Percentiles rank a stretch among this genome's conserved stretches.
These are phyloP conservation scores for Momotus momota DNA, from an alignment of 2,797 vertebrate genomes.

Conservation along the genomic window DNA sequence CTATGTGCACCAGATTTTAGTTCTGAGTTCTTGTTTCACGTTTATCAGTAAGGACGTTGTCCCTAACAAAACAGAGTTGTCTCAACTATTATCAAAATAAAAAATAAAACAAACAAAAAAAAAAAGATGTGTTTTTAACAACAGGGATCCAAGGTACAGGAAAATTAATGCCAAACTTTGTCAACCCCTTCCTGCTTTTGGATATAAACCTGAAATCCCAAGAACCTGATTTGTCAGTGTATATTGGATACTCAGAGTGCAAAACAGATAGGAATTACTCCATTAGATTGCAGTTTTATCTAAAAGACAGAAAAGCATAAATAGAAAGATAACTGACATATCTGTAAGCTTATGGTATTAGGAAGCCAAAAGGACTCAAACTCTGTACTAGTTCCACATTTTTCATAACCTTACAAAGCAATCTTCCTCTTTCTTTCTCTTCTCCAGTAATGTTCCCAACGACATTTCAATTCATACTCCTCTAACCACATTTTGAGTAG, in stretches of 20 bases:
- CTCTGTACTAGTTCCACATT: neutral
- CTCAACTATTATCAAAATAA: neutral
- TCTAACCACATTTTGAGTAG: neutral
- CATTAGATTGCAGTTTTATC: neutral
- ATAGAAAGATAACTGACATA: neutral
- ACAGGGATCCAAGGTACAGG: neutral
- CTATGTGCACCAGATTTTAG: neutral
- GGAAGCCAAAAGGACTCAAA: neutral
- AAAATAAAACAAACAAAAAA: too few species aligned
- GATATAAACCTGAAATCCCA: neutral
- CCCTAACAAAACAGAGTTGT: neutral
- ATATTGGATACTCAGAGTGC: neutral
- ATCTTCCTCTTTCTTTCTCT: neutral
- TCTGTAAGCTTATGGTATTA: neutral
- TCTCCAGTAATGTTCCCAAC: neutral
- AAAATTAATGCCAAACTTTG: neutral
- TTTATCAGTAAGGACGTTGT: neutral
- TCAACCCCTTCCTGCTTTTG: neutral
- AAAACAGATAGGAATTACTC: neutral
- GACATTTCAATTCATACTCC: neutral
- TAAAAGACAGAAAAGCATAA: neutral
- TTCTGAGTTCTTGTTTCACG: neutral
- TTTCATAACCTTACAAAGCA: neutral
- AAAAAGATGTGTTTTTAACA: neutral
- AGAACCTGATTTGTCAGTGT: neutral